These are phyloP conservation scores for Drosophila mauritiana DNA, from an alignment of 1,140 invertebrate genomes.

Conservation along the genomic window DNA sequence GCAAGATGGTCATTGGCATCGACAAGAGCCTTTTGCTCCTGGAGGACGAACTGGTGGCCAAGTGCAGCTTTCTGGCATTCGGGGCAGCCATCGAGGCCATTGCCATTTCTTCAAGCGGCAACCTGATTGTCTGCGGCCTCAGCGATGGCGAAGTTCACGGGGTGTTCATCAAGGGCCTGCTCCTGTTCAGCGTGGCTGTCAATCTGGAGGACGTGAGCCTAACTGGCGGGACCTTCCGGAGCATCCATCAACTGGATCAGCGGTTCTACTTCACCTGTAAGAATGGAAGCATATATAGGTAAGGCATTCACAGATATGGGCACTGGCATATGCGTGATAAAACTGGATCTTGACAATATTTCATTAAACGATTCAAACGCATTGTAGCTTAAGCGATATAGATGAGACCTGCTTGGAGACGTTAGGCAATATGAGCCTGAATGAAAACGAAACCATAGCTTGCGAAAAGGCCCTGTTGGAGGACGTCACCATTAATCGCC, in stretches of 20 bases:
- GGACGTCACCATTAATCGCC: constrained; percentile 57
- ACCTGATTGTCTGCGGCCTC: constrained; percentile 76
- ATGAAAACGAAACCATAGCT: constrained; percentile 58
- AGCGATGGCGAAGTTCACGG: constrained; percentile 81
- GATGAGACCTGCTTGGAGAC: constrained; percentile 63
- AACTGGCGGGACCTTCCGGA: constrained; percentile 51
- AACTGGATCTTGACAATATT: not conserved
- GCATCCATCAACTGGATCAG: constrained; percentile 63
- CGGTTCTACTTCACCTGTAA: constrained; percentile 68
- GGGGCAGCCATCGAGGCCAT: constrained; percentile 70
- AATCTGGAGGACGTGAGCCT: constrained; percentile 68
- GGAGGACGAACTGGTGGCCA: constrained; percentile 76
- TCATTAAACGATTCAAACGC: not conserved
- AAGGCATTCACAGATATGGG: not conserved
- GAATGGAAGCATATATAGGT: constrained; percentile 80
- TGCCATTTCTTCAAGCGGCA: constrained; percentile 66
- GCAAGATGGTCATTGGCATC: constrained; percentile 76
- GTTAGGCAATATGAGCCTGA: constrained; percentile 41
- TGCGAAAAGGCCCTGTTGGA: constrained; percentile 60
- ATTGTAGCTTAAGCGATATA: constrained; percentile 65
- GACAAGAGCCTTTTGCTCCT: constrained; percentile 76
- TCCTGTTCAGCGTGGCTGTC: constrained; percentile 71
- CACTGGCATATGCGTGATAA: not conserved
- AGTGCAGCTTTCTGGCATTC: constrained; percentile 73
- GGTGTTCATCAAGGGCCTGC: constrained; percentile 70